Conservation (phyloP, 2,888 invertebrate genomes). For the Cataglyphis rosenhaueri region DNA sequence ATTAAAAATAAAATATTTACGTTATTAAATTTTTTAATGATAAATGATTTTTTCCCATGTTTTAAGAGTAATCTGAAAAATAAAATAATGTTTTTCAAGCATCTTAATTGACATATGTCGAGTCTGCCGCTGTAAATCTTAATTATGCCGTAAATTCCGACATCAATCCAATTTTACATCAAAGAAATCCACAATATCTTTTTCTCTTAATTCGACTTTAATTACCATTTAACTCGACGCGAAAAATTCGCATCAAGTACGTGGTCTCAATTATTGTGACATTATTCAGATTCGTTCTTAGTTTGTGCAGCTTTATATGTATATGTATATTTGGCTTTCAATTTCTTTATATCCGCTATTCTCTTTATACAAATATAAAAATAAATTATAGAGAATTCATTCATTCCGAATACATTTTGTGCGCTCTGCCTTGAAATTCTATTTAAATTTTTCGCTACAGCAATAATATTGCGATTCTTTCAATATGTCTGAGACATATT, state of each 20-base stretch:
- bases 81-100: neutral
- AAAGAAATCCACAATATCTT: conserved; percentile 43
- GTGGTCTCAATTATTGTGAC: conserved; percentile 62
- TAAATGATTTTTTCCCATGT: neutral
- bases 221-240: conserved; percentile 62
- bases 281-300: conserved; percentile 67
- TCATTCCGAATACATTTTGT: conserved; percentile 17
- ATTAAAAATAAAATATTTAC: conserved; percentile 9
- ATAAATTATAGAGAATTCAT: conserved; percentile 41
- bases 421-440: conserved; percentile 14
- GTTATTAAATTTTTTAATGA: neutral
- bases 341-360: conserved; percentile 24
- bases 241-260: conserved; percentile 60
- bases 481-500: neutral
- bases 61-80: neutral
- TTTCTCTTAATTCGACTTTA: conserved; percentile 52
- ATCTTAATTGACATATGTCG: neutral
- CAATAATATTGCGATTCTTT: neutral
- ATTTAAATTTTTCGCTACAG: conserved; percentile 25
- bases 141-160: conserved; percentile 7
- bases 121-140: neutral
- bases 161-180: conserved; percentile 4
- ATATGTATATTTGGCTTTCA: conserved; percentile 15
- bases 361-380: conserved; percentile 26
- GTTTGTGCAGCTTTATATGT: conserved; percentile 19